Evolutionary conservation across 2,888 invertebrate species (phyloP).

Genomic region (Rotaria macrura): DNA sequence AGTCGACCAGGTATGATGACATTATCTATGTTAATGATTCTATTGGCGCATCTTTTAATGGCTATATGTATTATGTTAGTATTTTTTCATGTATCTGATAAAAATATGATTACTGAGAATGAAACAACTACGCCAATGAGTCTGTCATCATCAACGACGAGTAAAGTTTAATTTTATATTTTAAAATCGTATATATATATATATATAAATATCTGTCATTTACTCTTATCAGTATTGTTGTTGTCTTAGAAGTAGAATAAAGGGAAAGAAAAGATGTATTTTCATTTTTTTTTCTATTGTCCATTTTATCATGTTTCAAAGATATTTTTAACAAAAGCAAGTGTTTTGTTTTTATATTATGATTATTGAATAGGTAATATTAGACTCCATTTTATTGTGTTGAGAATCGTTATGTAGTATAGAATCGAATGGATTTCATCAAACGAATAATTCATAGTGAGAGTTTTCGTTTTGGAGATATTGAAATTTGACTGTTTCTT

Average conservation of each 20-base stretch:
- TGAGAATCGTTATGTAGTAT: too few species aligned
- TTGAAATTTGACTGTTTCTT: too few species aligned
- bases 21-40: background rate
- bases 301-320: too few species aligned
- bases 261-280: background rate
- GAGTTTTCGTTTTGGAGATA: too few species aligned
- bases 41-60: background rate
- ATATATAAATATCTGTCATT: too few species aligned
- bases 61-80: constrained; percentile 3
- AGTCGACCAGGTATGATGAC: constrained; percentile 45
- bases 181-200: background rate
- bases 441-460: too few species aligned
- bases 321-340: too few species aligned
- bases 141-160: background rate
- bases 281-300: too few species aligned
- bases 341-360: too few species aligned
- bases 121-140: background rate
- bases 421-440: too few species aligned
- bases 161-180: background rate
- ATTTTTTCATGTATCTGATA: constrained; percentile 11
- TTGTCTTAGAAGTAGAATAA: background rate
- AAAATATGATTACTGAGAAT: background rate
- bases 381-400: too few species aligned
- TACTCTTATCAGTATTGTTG: background rate
- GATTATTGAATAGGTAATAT: too few species aligned